Base-by-base conservation (phyloP, 30 jellyfish, hydroid and myxozoan species). In the Cassiopea andromeda region DNA sequence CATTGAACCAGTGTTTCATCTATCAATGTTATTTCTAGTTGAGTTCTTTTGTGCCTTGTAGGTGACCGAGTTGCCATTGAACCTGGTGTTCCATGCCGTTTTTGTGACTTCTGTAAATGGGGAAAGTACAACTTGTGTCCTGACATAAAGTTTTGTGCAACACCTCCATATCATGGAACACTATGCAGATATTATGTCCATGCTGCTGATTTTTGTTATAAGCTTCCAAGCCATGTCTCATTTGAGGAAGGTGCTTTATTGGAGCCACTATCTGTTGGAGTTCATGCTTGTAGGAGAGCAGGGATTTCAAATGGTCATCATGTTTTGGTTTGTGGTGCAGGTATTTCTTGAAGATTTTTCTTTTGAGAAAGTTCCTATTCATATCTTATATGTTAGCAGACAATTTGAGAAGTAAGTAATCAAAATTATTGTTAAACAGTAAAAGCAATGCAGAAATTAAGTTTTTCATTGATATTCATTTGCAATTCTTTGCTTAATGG, bases 61-160 rank as follows among this genome's bases (percentile, higher is more conserved):
- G 99, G 99, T 77, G 99, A 96, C 82, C 90, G 99, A 48, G 99
- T 96, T 48, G 99, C 99, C 46, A 92, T 96, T 48, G 99, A 96
- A 74, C 99, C 99, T 77, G 99, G 99, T 2, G 94, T 92, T 16
- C 99, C 99, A 0, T 96, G 99, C 57, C 97, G 99, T 44, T 48
- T 58, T 19, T 96, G 99, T 88, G 94, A 84, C 44, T 96, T 83
- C 77, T 96, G 99, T 78, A 96, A 92, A 72, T 18, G 60, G 14
- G 99, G 99, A 70, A 88, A 71, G 74, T 96, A 96, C 82, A 96
- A 96, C 87, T 78, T 96, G 68, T 96, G 99, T 83, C 87, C 86
- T 1, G 97, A 92, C 43, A 75, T 92, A 15, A 87, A 43, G 68
- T 96, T 96, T 73, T 92, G 98, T 83, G 98, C 99, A 0, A 91